Conservation (phyloP, 1,140 invertebrate species). For the Brevipalpus yothersi region DNA sequence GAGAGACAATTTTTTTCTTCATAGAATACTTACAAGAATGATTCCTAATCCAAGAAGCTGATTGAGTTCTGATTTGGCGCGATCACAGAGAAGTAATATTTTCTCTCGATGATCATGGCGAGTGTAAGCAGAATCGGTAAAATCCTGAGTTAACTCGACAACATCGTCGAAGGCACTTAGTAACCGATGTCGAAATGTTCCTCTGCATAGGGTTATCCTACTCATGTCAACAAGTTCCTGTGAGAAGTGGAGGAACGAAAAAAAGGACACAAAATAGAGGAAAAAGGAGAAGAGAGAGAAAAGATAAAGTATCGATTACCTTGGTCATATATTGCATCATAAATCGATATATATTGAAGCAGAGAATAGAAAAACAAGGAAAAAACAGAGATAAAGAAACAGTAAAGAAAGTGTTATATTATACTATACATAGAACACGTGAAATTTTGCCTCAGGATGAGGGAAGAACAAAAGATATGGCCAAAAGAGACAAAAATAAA, state of each 20-base stretch:
- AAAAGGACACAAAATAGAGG: too few species aligned
- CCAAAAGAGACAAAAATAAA: too few species aligned
- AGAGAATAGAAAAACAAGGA: too few species aligned
- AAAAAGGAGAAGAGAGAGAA: too few species aligned
- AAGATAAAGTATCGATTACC: too few species aligned
- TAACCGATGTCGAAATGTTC: constrained; percentile 40
- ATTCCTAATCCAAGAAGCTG: constrained; percentile 57
- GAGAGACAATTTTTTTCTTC: neutral
- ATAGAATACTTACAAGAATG: constrained; percentile 38
- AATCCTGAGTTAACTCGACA: constrained; percentile 75
- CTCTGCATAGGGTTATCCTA: constrained; percentile 35
- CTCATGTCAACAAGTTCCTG: constrained; percentile 52
- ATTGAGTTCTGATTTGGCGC: constrained; percentile 57
- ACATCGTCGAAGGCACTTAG: constrained; percentile 59
- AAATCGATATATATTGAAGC: too few species aligned
- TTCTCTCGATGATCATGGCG: constrained; percentile 86
- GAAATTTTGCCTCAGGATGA: neutral
- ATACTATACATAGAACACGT: neutral
- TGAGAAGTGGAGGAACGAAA: neutral
- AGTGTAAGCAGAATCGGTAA: constrained; percentile 96
- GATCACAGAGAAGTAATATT: constrained; percentile 67
- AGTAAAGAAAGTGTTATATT: neutral
- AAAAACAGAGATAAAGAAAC: neutral
- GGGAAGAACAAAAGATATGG: neutral
- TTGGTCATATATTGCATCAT: too few species aligned